Conservation (phyloP, 2,113 vertebrate genomes). For the Colossoma macropomum region DNA sequence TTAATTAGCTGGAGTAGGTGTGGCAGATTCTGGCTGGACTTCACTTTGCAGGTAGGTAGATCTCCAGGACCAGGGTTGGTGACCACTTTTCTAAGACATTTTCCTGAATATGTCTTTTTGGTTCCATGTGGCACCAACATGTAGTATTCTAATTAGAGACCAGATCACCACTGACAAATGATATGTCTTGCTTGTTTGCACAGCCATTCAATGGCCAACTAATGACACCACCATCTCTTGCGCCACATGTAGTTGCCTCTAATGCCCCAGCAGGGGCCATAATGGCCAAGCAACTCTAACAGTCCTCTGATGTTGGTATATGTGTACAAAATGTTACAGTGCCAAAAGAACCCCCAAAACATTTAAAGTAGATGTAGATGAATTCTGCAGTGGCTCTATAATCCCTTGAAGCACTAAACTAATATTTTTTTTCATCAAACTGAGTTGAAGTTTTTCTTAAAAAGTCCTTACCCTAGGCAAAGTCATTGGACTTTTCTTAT, state of each 20-base stretch:
- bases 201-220: not conserved
- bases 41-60: no score
- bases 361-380: no score
- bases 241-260: constrained; percentile 48
- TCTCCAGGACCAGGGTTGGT: no score
- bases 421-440: not conserved
- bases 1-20: no score
- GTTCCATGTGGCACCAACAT: no score
- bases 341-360: not conserved
- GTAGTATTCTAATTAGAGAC: no score
- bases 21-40: no score
- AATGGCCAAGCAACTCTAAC: constrained; percentile 58
- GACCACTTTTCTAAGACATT: no score
- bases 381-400: not conserved
- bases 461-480: not conserved
- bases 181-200: not conserved
- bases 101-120: no score
- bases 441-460: not conserved
- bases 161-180: not conserved
- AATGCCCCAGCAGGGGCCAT: constrained; percentile 68
- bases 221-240: not conserved
- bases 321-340: not conserved
- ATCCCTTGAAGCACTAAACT: not conserved
- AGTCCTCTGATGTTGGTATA: constrained; percentile 46
- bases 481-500: not conserved